These are phyloP conservation scores for Pyrgus malvae DNA, from an alignment of 2,888 invertebrate species.

Conservation along the genomic window DNA sequence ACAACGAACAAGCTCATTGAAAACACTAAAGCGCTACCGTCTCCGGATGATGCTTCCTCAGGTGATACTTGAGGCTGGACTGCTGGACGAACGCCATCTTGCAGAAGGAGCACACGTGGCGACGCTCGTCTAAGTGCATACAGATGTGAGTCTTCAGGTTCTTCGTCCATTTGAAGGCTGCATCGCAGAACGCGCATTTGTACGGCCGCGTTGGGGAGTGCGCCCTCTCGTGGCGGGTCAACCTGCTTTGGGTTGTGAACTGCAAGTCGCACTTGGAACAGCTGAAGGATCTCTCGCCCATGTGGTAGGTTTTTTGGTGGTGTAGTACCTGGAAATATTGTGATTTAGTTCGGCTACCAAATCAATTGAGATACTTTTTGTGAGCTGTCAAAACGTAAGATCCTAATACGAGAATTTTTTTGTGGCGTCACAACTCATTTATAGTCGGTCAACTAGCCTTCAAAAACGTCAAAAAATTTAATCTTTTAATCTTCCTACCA, in stretches of 20 bases:
- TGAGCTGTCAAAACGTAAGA: too few species aligned
- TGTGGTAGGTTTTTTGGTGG: constrained; percentile 46
- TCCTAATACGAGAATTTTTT: too few species aligned
- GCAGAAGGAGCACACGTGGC: constrained; percentile 46
- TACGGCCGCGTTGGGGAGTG: constrained; percentile 45
- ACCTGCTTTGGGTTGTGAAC: constrained; percentile 31
- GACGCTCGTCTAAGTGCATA: constrained; percentile 48
- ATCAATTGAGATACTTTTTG: too few species aligned
- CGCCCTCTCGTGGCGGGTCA: constrained; percentile 45
- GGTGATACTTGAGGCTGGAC: constrained; percentile 47
- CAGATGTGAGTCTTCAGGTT: constrained; percentile 40
- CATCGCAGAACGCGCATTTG: constrained; percentile 41
- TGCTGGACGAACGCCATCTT: constrained; percentile 51
- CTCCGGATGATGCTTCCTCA: constrained; percentile 44
- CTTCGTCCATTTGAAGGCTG: constrained; percentile 41
- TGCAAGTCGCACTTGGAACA: constrained; percentile 41
- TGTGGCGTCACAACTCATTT: too few species aligned
- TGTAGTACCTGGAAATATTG: too few species aligned
- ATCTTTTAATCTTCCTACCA: too few species aligned
- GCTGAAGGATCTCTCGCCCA: constrained; percentile 42
- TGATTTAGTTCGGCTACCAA: too few species aligned
- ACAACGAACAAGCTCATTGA: too few species aligned
- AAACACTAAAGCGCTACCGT: too few species aligned
- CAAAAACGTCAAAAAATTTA: too few species aligned
- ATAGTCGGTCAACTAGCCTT: too few species aligned